Evolutionary conservation across 1,140 invertebrate species (phyloP).

Genomic region (Phymastichus coffea): DNA sequence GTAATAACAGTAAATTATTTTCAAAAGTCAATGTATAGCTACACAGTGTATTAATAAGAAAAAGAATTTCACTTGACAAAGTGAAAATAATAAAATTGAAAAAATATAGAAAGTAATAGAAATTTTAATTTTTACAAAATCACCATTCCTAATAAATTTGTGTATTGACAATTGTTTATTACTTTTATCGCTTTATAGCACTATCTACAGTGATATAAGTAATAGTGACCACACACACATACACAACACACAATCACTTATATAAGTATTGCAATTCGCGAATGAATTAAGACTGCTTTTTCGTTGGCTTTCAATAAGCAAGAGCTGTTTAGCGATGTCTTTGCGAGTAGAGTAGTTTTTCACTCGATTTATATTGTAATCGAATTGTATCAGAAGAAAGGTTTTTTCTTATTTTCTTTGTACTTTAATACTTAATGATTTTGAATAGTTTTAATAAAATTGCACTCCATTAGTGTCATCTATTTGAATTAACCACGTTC

Average conservation of each 20-base stretch:
- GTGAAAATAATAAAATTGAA: slow-evolving; percentile 32
- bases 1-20: slow-evolving; percentile 24
- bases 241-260: slow-evolving; percentile 31
- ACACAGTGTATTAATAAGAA: slow-evolving; percentile 49
- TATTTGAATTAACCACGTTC: too few species aligned
- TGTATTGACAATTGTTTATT: not conserved
- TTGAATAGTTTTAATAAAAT: not conserved
- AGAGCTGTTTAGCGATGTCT: not conserved
- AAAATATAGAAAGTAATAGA: slow-evolving; percentile 12
- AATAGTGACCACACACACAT: slow-evolving; percentile 44
- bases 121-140: slow-evolving; percentile 16
- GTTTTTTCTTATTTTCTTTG: not conserved
- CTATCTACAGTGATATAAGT: not conserved
- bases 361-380: slow-evolving; percentile 4
- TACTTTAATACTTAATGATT: not conserved
- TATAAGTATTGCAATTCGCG: slow-evolving; percentile 5
- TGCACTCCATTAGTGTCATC: too few species aligned
- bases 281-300: slow-evolving; percentile 9
- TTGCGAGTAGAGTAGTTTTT: slow-evolving; percentile 23
- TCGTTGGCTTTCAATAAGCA: not conserved
- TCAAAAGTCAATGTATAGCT: slow-evolving; percentile 42
- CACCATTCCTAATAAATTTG: slow-evolving; percentile 3
- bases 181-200: not conserved
- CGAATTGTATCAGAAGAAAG: not conserved
- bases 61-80: slow-evolving; percentile 49